Evolutionary conservation across 2,113 vertebrate species (phyloP), one percentile per base, ranked within the genome.

Genomic region (Oryctolagus cuniculus): DNA sequence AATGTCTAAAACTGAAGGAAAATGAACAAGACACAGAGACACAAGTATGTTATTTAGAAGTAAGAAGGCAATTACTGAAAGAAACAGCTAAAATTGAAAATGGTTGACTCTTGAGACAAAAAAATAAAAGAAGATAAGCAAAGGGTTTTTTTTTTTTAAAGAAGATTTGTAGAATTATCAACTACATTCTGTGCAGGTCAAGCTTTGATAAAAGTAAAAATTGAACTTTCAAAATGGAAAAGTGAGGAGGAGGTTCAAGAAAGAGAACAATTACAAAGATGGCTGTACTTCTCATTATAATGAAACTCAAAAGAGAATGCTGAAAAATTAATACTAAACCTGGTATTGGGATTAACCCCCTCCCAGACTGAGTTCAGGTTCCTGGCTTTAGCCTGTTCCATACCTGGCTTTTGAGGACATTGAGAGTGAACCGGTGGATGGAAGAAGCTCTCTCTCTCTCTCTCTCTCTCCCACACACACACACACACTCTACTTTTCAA

Each of bases 271-370:
- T 3, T 17, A 73, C 10, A 78, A 38, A 22, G 66, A 34, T 81
- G 49, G 27, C 13, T 64, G 5, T 12, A 16, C 4, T 72, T 86
- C 64, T 61, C 36, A 44, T 72, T 36, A 3, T 11, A 67, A 70
- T 55, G 61, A 61, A 95, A 72, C 74, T 83, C 31, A 78, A 74
- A 86, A 61, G 36, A 77, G 74, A 89, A 87, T 90, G 38, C 49
- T 73, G 4, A 89, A 87, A 85, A 80, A 25, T 89, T 58, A 91
- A 83, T 70, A 24, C 0, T n/a, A 75, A 93, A 75, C 16, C 55
- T 64, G n/a, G 73, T 78, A 69, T 86, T 88, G 82, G 86, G 55
- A 44, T 91, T 55, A 34, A 17, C 13, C 12, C 38, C 44, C 44
- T 44, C 44, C 44, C 44, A 44, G 44, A 44, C 44, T 44, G 44